Evolutionary conservation across 2,113 vertebrate species (phyloP).

Genomic region (Peromyscus maniculatus): DNA sequence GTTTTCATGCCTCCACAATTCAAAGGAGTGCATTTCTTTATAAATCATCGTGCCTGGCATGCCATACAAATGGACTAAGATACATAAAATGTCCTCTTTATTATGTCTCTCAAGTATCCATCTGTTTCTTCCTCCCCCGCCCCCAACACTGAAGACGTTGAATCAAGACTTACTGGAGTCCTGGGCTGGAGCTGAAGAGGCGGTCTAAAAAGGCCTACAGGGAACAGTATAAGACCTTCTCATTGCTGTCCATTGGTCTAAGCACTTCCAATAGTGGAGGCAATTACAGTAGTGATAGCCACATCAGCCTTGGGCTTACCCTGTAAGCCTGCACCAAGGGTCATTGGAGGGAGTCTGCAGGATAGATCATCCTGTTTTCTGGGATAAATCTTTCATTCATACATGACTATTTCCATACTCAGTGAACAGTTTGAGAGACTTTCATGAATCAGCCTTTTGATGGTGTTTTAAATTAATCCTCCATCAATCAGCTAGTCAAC

Average conservation of each 20-base stretch:
- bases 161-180: background rate
- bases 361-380: background rate
- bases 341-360: background rate
- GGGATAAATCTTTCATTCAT: background rate
- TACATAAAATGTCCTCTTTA: background rate
- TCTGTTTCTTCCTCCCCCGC: background rate
- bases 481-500: slow-evolving; percentile 35
- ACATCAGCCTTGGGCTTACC: background rate
- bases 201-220: background rate
- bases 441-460: slow-evolving; percentile 14
- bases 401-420: background rate
- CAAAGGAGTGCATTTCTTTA: background rate
- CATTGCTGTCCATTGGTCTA: background rate
- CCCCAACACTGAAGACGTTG: background rate
- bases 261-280: background rate
- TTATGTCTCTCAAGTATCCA: background rate
- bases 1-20: background rate
- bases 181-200: background rate
- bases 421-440: background rate
- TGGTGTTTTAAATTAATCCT: slow-evolving; percentile 29
- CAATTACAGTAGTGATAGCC: background rate
- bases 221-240: background rate
- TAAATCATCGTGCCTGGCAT: background rate
- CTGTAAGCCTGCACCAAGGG: background rate
- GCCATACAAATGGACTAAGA: background rate